Conservation (phyloP, 2,888 invertebrate species). For the Mactromeris polynyma region DNA sequence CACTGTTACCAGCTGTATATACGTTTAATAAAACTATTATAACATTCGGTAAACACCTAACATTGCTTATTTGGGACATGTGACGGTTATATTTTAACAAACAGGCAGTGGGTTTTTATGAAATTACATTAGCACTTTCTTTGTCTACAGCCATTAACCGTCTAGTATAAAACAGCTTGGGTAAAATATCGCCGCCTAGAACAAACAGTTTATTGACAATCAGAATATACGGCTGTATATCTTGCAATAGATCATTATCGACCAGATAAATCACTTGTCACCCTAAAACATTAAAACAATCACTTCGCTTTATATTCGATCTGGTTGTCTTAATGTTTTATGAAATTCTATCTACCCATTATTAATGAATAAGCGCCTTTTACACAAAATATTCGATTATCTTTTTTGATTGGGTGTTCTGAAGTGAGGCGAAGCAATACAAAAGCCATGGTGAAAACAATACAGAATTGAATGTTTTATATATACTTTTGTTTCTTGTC, state of each 20-base stretch:
- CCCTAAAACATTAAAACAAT: neutral
- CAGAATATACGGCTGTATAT: neutral
- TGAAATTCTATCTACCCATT: neutral
- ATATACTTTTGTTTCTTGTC: slow-evolving; percentile 27
- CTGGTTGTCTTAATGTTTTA: neutral
- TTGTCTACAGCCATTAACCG: too few relatives aligned
- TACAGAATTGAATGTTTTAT: slow-evolving; percentile 21
- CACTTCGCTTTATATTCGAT: neutral
- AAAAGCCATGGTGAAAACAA: slow-evolving; percentile 61
- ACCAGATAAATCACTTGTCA: neutral
- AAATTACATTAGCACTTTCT: too few relatives aligned
- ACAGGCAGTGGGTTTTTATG: too few relatives aligned
- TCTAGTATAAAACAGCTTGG: too few relatives aligned
- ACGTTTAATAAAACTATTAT: too few relatives aligned
- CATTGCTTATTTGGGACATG: too few relatives aligned
- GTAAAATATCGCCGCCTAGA: neutral
- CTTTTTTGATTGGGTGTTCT: slow-evolving; percentile 38
- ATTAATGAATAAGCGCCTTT: slow-evolving; percentile 6
- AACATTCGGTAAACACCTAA: too few relatives aligned
- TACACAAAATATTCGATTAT: slow-evolving; percentile 40
- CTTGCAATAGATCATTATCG: neutral
- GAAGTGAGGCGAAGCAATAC: slow-evolving; percentile 48
- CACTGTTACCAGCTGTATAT: too few relatives aligned
- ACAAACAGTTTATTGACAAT: neutral
- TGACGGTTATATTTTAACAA: too few relatives aligned